Percentiles rank a stretch among this genome's conserved stretches.
phyloP scores from a whole-genome alignment of 2,888 invertebrate genomes.

The Cremastobaeus sp. region DNA sequence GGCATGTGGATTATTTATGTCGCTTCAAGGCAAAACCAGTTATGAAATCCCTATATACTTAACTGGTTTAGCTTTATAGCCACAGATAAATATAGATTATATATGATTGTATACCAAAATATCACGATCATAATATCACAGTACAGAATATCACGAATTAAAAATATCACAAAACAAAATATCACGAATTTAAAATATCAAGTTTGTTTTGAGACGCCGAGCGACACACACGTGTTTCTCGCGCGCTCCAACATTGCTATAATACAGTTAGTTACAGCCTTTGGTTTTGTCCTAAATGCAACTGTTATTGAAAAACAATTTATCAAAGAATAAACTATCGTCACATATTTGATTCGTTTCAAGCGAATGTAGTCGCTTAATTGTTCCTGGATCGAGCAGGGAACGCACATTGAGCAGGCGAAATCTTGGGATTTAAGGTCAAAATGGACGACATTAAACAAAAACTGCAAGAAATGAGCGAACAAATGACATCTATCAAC shows the following conservation, averaged over 20 bases:
- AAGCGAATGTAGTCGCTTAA: neutral
- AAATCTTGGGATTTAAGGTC: neutral
- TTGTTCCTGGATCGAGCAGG: slow-evolving; percentile 2
- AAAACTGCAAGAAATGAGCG: neutral
- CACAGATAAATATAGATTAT: too few species aligned
- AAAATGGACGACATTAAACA: neutral
- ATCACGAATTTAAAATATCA: too few species aligned
- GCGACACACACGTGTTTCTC: neutral
- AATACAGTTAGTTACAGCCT: neutral
- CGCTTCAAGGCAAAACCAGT: too few species aligned
- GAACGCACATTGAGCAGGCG: neutral
- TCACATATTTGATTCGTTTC: too few species aligned
- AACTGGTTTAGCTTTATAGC: too few species aligned
- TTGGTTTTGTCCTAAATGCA: neutral
- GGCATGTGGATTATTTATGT: too few species aligned
- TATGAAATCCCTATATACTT: too few species aligned
- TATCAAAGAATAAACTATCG: too few species aligned
- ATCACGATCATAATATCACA: too few species aligned
- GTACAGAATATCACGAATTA: too few species aligned
- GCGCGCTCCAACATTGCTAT: neutral
- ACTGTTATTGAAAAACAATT: neutral
- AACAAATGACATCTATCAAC: neutral
- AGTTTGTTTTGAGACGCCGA: neutral
- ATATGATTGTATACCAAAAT: too few species aligned
- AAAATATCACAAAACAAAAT: too few species aligned